A percentile compares a stretch with the other conserved stretches of the same genome.
Conservation (phyloP, 2,888 invertebrate species). For the Pseudoips prasinana region DNA sequence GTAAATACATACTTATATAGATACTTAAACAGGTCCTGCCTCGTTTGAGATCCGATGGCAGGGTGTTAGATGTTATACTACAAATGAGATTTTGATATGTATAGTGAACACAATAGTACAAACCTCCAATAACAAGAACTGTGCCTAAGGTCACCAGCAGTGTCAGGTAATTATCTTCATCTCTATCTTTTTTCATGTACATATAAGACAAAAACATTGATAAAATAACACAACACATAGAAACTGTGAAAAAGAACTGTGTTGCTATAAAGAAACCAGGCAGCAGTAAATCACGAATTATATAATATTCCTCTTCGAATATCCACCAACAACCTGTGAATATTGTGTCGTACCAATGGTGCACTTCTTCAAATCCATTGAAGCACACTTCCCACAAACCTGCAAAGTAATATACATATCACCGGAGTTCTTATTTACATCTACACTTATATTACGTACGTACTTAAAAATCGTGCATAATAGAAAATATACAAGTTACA, state of each 20-base stretch:
- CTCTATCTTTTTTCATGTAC: constrained; percentile 88
- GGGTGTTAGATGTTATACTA: no score
- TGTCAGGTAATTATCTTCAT: constrained; percentile 89
- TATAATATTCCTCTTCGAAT: constrained; percentile 97
- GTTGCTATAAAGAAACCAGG: constrained; percentile 96
- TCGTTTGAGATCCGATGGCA: no score
- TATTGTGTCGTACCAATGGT: constrained; percentile 90
- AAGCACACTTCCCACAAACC: constrained; percentile 98
- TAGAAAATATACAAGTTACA: no score
- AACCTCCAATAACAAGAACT: constrained; percentile 86
- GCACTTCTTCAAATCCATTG: constrained; percentile 91
- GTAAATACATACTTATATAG: no score
- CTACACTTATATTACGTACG: not conserved
- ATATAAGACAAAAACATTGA: constrained; percentile 88
- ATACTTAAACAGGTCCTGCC: no score
- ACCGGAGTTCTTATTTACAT: no score
- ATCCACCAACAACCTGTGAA: constrained; percentile 98
- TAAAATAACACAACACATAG: constrained; percentile 90
- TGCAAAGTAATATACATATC: no score
- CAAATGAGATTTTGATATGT: no score
- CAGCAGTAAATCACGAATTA: constrained; percentile 93
- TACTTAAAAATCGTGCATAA: not conserved
- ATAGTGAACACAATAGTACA: no score
- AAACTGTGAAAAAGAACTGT: constrained; percentile 95
- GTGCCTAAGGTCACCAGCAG: constrained; percentile 88